Base-by-base conservation (phyloP, 2,888 invertebrate genomes). In the Antitype chi region DNA sequence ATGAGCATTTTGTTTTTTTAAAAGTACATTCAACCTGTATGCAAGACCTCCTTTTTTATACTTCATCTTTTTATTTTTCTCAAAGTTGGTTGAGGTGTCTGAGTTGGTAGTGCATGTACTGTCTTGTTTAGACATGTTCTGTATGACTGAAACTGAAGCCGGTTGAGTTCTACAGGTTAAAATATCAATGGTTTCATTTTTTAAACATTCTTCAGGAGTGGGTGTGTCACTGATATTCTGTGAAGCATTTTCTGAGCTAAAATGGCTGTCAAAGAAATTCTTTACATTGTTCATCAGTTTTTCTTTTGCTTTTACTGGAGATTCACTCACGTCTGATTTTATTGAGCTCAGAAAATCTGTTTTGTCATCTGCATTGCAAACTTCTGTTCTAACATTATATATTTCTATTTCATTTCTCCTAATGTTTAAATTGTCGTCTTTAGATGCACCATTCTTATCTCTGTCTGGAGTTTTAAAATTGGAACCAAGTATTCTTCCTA, bases 41-140 rank as follows among this genome's bases (percentile, higher is more conserved):
- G 97, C 96, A 53, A 97, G 80, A 2, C 97, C 97, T 84, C 95
- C 95, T 85, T 96, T 97, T 90, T 96, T 97, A 81, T 94, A 96
- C 70, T 91, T 94, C 0, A 91, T 77, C 73, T 94, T 95, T 84
- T 94, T 96, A 28, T 85, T 92, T 69, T 89, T 84, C 17, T 81
- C 74, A 66, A 84, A 70, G n/a, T 70, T 66, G n/a, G 63, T 78
- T 23, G 83, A 74, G n/a, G 72, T 85, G 25, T 86, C 70, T 0
- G 82, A 81, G 68, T 86, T 84, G 68, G 74, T 76, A 25, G 75
- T 80, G 25, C 25, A 53, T 32, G 32, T 66, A 81, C 80, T 84
- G 77, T 82, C 75, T 63, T 74, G 76, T 85, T 76, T 79, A 62
- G 63, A 47, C 20, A 78, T 15, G 17, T 81, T 52, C 13, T 86